A percentile compares a stretch with the other conserved stretches of the same genome.
Conservation (phyloP, 2,113 vertebrate species). For the Rhynchopsitta pachyrhyncha region DNA sequence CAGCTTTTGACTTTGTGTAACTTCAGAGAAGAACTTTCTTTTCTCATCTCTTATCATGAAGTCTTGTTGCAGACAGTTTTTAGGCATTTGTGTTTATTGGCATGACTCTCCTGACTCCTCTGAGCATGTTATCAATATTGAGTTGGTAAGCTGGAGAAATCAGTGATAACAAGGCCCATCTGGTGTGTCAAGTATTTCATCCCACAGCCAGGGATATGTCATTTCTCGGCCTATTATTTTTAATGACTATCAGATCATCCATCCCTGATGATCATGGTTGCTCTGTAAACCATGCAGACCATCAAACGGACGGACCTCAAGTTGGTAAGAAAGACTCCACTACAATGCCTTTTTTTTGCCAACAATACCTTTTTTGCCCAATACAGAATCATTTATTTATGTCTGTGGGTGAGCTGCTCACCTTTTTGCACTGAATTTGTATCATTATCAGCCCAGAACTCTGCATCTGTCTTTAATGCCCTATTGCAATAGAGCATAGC, state of each 20-base stretch:
- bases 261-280: not conserved
- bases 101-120: not conserved
- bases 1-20: not conserved
- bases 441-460: not conserved
- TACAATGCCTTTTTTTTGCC: not conserved
- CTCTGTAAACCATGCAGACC: not conserved
- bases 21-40: not conserved
- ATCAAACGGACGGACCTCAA: not conserved
- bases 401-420: not conserved
- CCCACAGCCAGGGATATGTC: not conserved
- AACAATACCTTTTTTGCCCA: not conserved
- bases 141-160: not conserved
- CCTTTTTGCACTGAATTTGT: not conserved
- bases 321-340: not conserved
- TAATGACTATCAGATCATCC: not conserved
- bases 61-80: not conserved
- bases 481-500: not conserved
- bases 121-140: not conserved
- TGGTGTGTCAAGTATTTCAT: constrained; percentile 8
- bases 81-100: constrained; percentile 3
- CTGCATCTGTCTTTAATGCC: not conserved
- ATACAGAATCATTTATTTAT: not conserved
- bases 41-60: not conserved
- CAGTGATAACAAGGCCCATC: not conserved
- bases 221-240: not conserved